These are phyloP conservation scores for Pantherophis alleghaniensis DNA, from an alignment of 2,797 vertebrate genomes.

Conservation along the genomic window DNA sequence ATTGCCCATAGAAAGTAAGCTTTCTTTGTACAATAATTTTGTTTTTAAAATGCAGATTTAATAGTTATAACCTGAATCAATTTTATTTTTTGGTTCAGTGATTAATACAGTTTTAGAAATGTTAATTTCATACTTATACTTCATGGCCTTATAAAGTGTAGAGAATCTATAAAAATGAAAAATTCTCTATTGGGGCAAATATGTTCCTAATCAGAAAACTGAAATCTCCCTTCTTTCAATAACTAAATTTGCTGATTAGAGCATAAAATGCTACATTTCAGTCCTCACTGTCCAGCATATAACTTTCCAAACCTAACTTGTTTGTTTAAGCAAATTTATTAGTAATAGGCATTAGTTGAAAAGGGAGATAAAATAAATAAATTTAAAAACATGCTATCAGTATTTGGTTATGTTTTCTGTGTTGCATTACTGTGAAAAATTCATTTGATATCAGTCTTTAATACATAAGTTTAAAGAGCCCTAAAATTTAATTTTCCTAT, in stretches of 20 bases:
- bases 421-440: neutral
- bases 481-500: neutral
- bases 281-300: neutral
- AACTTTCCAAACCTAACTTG: neutral
- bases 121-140: neutral
- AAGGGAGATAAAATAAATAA: neutral
- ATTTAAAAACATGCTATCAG: neutral
- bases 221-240: neutral
- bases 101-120: neutral
- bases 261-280: neutral
- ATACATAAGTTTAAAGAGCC: neutral
- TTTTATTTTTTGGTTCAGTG: neutral
- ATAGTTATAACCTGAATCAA: neutral
- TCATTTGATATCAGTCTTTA: neutral
- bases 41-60: neutral
- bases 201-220: neutral
- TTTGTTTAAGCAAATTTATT: neutral
- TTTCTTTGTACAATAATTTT: neutral
- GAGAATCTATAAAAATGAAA: neutral
- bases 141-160: neutral
- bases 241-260: neutral
- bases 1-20: neutral
- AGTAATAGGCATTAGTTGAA: neutral
- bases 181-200: neutral
- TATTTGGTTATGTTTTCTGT: neutral